These are phyloP conservation scores for Crotalus viridis DNA, from an alignment of 2,113 vertebrate species.

Conservation along the genomic window DNA sequence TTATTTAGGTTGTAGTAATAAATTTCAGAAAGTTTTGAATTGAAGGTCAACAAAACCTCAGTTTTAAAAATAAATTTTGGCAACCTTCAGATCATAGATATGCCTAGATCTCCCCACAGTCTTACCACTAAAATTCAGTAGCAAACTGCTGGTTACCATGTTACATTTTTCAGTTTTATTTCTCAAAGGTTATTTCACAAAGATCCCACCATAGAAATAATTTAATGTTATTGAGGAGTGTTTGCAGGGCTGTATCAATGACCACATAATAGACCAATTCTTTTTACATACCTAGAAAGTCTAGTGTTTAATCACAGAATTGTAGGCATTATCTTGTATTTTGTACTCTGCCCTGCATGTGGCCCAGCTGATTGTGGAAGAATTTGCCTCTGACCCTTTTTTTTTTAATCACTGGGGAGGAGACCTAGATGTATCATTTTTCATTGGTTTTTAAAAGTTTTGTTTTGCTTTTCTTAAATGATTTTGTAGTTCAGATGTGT, in stretches of 20 bases:
- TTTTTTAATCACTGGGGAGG: not conserved
- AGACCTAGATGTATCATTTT: not conserved
- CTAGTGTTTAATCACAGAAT: not conserved
- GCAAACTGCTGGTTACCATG: not conserved
- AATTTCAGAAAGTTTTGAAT: conserved; percentile 13
- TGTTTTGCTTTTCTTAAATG: not conserved
- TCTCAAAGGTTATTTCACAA: not conserved
- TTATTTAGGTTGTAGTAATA: not conserved
- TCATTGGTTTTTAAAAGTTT: not conserved
- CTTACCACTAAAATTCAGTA: not conserved
- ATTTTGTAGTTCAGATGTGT: not conserved
- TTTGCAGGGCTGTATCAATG: not conserved
- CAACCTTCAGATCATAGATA: not conserved
- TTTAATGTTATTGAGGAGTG: not conserved
- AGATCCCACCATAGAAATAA: not conserved
- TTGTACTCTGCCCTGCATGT: not conserved
- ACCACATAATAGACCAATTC: not conserved
- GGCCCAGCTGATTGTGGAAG: not conserved
- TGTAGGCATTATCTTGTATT: not conserved
- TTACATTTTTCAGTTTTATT: not conserved
- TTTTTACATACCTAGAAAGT: not conserved
- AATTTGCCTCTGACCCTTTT: not conserved
- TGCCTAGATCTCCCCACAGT: not conserved
- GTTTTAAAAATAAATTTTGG: not conserved
- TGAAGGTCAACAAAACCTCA: not conserved